Conservation (phyloP, 2,113 vertebrate genomes). For the Tympanuchus pallidicinctus region DNA sequence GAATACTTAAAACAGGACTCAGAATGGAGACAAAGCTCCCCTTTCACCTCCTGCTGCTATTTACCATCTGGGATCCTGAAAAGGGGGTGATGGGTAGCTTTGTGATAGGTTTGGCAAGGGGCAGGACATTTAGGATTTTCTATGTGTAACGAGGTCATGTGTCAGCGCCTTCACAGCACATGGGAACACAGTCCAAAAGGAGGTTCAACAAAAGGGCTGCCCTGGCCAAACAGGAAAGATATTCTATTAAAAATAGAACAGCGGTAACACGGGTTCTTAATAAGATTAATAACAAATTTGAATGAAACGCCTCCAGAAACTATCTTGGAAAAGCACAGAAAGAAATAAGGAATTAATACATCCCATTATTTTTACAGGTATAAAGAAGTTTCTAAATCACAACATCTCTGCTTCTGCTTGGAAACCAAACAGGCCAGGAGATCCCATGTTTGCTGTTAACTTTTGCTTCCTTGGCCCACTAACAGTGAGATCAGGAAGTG, state of each 20-base stretch:
- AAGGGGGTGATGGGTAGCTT: constrained; percentile 73
- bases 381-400: not conserved
- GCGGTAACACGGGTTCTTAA: not conserved
- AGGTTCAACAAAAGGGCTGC: constrained; percentile 75
- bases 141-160: constrained; percentile 82
- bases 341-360: not conserved
- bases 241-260: constrained; percentile 48
- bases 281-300: not conserved
- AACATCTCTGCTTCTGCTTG: not conserved
- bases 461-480: not conserved
- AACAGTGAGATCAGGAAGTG: not conserved
- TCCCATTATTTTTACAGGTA: not conserved
- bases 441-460: not conserved
- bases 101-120: constrained; percentile 73
- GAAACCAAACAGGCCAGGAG: not conserved
- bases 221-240: constrained; percentile 77
- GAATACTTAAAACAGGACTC: constrained; percentile 75
- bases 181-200: constrained; percentile 74
- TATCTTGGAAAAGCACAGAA: not conserved
- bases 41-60: constrained; percentile 77
- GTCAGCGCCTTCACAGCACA: constrained; percentile 81
- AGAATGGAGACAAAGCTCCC: constrained; percentile 73
- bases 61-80: constrained; percentile 80
- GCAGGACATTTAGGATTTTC: constrained; percentile 74
- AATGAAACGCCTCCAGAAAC: not conserved